phyloP scores from a whole-genome alignment of 2,113 vertebrate species.

The Mellivora capensis region DNA sequence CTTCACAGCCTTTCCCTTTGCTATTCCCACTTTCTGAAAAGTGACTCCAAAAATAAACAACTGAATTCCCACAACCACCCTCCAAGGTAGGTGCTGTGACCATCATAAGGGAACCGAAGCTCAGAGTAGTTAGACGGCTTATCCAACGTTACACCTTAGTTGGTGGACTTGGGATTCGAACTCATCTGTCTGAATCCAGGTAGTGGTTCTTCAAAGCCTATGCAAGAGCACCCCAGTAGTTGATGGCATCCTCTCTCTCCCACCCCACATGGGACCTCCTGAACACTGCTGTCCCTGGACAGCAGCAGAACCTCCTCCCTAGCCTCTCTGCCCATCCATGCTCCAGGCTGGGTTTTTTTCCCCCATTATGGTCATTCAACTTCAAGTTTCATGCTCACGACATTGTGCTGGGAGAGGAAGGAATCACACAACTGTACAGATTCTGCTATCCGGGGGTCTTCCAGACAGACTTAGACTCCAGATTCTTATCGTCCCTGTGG shows the following conservation, averaged over 20 bases:
- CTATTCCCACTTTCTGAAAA: background rate
- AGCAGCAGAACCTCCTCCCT: background rate
- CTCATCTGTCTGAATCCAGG: background rate
- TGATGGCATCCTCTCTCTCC: background rate
- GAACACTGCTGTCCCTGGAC: background rate
- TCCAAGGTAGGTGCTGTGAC: background rate
- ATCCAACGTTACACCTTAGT: background rate
- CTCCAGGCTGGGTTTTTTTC: background rate
- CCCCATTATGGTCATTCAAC: fast-evolving
- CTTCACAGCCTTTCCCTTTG: background rate
- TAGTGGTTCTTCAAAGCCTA: background rate
- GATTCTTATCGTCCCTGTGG: background rate
- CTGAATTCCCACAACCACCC: background rate
- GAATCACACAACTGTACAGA: background rate
- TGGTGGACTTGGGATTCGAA: background rate
- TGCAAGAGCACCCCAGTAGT: fast-evolving
- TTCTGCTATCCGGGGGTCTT: background rate
- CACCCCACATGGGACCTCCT: background rate
- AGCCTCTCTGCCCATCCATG: background rate
- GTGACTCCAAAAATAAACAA: background rate
- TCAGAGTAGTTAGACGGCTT: background rate
- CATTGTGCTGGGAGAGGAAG: background rate
- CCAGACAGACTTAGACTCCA: background rate
- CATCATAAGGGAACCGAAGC: background rate
- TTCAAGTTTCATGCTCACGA: background rate